phyloP scores from a whole-genome alignment of 1,140 invertebrate genomes.

The Drosophila tristis region DNA sequence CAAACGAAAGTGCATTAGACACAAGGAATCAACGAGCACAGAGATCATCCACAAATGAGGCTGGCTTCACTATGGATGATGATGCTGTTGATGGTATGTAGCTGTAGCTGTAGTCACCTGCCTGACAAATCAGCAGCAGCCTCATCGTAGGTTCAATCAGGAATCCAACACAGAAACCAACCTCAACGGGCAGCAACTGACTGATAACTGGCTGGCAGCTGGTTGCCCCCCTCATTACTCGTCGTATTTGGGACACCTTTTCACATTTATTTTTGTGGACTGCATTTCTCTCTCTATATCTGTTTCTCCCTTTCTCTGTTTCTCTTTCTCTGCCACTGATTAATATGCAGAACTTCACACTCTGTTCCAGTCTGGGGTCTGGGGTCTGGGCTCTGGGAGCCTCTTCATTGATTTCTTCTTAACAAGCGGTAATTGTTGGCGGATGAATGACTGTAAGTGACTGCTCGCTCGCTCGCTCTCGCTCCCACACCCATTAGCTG shows the following conservation, averaged over 20 bases:
- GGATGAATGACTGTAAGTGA: slow-evolving; percentile 31
- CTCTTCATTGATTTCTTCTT: slow-evolving; percentile 42
- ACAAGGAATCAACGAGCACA: slow-evolving; percentile 26
- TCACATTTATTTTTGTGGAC: neutral
- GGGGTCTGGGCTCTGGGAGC: neutral
- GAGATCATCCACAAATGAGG: slow-evolving; percentile 26
- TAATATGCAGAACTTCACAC: slow-evolving; percentile 69
- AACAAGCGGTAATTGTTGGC: slow-evolving; percentile 65
- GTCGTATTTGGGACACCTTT: slow-evolving; percentile 16
- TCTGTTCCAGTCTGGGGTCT: slow-evolving; percentile 40
- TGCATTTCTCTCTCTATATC: slow-evolving; percentile 9
- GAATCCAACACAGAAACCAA: slow-evolving; percentile 9
- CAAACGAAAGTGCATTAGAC: slow-evolving; percentile 71
- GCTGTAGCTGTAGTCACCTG: slow-evolving; percentile 60
- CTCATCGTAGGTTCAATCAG: slow-evolving; percentile 2
- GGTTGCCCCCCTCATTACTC: no score
- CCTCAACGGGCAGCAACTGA: slow-evolving; percentile 45
- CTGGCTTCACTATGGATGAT: slow-evolving; percentile 28
- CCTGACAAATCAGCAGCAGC: slow-evolving; percentile 52
- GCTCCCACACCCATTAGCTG: slow-evolving; percentile 53
- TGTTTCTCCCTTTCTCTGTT: no score
- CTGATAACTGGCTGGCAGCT: slow-evolving; percentile 2
- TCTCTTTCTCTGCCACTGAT: slow-evolving; percentile 31
- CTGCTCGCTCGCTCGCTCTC: slow-evolving; percentile 16
- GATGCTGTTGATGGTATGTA: slow-evolving; percentile 7